A percentile compares a stretch with the other conserved stretches of the same genome.
These are phyloP conservation scores for Heliocidaris erythrogramma DNA, from an alignment of 35 echinoderm and acorn worm species.

Conservation along the genomic window DNA sequence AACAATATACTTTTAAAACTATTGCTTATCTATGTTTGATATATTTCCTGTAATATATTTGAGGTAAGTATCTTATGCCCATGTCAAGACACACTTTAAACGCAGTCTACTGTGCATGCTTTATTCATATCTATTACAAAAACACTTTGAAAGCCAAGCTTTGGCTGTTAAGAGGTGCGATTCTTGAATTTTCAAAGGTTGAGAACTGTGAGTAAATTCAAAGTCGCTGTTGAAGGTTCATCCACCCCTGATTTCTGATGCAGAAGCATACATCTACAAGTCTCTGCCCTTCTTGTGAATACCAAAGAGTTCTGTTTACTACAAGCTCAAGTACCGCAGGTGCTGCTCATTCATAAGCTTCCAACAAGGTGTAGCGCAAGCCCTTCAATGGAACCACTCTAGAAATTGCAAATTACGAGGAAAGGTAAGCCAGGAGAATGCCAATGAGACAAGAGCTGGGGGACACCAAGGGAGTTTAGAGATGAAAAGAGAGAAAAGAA, in stretches of 20 bases:
- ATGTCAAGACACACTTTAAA: background rate
- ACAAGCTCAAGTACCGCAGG: slow-evolving; percentile 25
- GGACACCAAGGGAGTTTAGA: background rate
- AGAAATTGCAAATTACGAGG: slow-evolving; percentile 34
- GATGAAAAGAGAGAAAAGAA: background rate
- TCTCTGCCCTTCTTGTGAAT: slow-evolving; percentile 11
- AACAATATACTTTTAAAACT: background rate
- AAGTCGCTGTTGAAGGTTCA: background rate
- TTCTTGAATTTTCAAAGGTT: slow-evolving; percentile 5
- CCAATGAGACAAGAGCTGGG: slow-evolving; percentile 14
- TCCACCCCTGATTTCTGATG: slow-evolving; percentile 20
- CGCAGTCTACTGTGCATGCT: background rate
- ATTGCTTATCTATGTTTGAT: background rate
- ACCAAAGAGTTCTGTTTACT: slow-evolving; percentile 41
- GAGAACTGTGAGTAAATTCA: slow-evolving; percentile 10
- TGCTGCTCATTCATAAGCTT: slow-evolving; percentile 34
- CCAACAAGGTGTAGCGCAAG: slow-evolving; percentile 13
- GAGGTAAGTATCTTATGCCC: background rate
- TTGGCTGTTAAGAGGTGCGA: background rate
- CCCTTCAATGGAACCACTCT: slow-evolving; percentile 11
- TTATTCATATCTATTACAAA: slow-evolving; percentile 13
- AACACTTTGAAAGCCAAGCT: slow-evolving; percentile 16
- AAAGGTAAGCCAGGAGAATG: slow-evolving; percentile 27
- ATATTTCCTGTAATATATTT: background rate
- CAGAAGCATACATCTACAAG: slow-evolving; percentile 22